Evolutionary conservation across 2,113 vertebrate genomes (phyloP).

Genomic region (Rhinoptilus africanus): DNA sequence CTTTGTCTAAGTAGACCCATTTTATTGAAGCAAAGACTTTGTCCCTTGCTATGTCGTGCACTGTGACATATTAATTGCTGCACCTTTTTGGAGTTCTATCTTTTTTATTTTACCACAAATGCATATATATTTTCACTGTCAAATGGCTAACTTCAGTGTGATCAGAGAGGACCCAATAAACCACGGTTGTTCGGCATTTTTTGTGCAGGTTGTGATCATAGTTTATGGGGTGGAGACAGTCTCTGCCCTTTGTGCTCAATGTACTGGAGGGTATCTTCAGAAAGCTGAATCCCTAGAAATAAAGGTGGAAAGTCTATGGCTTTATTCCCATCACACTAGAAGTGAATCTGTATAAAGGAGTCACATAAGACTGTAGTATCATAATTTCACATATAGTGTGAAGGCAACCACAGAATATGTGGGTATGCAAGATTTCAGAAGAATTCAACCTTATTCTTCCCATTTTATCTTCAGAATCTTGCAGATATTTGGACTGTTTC

Average conservation of each 20-base stretch:
- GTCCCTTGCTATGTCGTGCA: neutral
- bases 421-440: neutral
- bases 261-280: neutral
- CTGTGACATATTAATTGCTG: neutral
- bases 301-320: neutral
- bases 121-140: neutral
- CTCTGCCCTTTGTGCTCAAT: neutral
- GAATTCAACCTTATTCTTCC: neutral
- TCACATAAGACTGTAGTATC: neutral
- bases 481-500: neutral
- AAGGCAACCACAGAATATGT: neutral
- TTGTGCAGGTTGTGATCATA: neutral
- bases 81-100: neutral
- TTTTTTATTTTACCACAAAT: neutral
- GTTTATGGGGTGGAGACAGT: neutral
- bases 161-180: neutral
- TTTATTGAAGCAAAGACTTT: neutral
- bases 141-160: neutral
- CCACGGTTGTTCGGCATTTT: too few species aligned
- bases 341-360: neutral
- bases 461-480: neutral
- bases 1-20: fast-evolving
- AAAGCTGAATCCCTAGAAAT: neutral
- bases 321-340: neutral
- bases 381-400: neutral